Percentiles rank a stretch among this genome's conserved stretches.
These are phyloP conservation scores for Saturnia pavonia DNA, from an alignment of 2,888 invertebrate genomes.

Conservation along the genomic window DNA sequence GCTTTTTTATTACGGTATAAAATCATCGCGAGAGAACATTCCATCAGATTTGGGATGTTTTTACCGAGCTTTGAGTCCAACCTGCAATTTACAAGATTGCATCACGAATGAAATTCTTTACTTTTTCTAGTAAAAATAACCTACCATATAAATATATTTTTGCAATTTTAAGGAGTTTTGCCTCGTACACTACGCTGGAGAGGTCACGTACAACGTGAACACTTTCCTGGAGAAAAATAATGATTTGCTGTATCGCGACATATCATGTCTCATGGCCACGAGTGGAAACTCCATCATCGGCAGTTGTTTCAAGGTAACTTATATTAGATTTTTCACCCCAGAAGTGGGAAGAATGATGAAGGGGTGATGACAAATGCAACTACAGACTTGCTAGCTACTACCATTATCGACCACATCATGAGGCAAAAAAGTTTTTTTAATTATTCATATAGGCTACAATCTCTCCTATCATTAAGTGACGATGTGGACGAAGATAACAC, in stretches of 20 bases:
- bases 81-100: neutral
- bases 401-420: no score
- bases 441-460: no score
- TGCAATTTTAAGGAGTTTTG: conserved; percentile 87
- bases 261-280: conserved; percentile 91
- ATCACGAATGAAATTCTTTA: neutral
- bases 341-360: no score
- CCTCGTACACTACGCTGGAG: conserved; percentile 95
- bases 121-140: neutral
- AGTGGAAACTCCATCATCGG: conserved; percentile 68
- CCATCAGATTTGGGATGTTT: no score
- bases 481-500: no score
- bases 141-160: neutral
- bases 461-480: no score
- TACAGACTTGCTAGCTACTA: no score
- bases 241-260: conserved; percentile 93
- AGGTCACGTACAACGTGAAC: conserved; percentile 93
- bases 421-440: no score
- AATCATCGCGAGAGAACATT: no score
- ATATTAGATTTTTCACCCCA: neutral
- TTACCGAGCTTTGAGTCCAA: neutral
- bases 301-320: conserved; percentile 66
- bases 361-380: no score
- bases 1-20: no score
- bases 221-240: conserved; percentile 97